Base-by-base conservation (phyloP, 2,888 invertebrate species). In the Stenchaetothrips biformis region DNA sequence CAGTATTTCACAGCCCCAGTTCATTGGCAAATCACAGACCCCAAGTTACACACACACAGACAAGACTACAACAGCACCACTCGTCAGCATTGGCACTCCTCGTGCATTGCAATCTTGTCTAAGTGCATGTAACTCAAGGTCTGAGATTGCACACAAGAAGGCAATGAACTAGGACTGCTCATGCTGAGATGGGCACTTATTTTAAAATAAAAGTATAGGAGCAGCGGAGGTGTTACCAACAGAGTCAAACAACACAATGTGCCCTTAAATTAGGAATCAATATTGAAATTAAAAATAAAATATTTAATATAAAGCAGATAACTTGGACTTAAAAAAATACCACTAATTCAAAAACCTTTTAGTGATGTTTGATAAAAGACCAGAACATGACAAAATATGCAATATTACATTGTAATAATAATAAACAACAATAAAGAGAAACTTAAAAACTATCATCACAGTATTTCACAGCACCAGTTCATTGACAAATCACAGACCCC, bases 241-340 rank as follows among this genome's bases (percentile, higher is more conserved):
- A n/a, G n/a, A n/a, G n/a, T n/a, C n/a, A n/a, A n/a, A n/a, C n/a
- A n/a, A n/a, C n/a, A n/a, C 62, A 62, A n/a, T 2, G 7, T n/a
- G n/a, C 3, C 2, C 3, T 6, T 1, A 6, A 4, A n/a, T n/a
- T 62, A 18, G 3, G 3, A 2, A 3, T 2, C 2, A n/a, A 7
- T 1, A 11, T n/a, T 9, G 3, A n/a, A 62, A 62, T 4, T 2
- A 2, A 2, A 6, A n/a, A 7, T 4, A n/a, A n/a, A n/a, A 62
- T 62, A 2, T 3, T 62, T 1, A 11, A 6, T 1, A 6, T 62
- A 6, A 49, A 13, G 49, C 13, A 49, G 7, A 6, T 62, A n/a
- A 2, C 21, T 62, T 2, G 7, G 7, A 6, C 18, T 2, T 3
- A n/a, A n/a, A 62, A 2, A 16, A 62, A 18, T 16, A 62, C n/a